phyloP scores from a whole-genome alignment of 2,113 vertebrate genomes.

The Microtus richardsoni region DNA sequence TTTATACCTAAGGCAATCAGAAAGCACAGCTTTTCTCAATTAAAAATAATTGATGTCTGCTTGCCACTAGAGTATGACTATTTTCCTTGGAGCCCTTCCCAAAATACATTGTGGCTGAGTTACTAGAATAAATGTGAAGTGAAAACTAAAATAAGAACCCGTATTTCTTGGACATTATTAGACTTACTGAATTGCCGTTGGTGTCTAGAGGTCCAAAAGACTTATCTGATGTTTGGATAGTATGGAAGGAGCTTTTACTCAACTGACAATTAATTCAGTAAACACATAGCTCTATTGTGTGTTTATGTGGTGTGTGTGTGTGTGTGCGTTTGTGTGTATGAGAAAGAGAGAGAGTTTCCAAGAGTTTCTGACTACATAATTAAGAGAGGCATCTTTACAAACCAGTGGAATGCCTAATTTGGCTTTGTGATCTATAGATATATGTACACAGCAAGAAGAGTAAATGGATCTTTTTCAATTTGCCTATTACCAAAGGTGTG shows the following conservation, averaged over 20 bases:
- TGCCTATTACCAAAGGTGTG: background rate
- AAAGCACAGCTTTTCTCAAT: background rate
- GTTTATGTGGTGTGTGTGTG: background rate
- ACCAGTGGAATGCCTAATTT: background rate
- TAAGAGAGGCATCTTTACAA: background rate
- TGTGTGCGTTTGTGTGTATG: background rate
- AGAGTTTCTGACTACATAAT: background rate
- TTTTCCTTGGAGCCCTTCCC: background rate
- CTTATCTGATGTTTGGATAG: background rate
- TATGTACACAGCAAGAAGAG: background rate
- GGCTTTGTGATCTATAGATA: background rate
- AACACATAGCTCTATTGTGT: background rate
- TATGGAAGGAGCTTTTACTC: background rate
- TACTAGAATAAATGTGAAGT: background rate
- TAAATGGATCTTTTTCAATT: background rate
- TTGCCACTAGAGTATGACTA: background rate
- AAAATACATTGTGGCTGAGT: background rate
- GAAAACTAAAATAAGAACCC: background rate
- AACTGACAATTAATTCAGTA: background rate
- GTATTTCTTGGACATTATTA: background rate
- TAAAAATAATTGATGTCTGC: background rate
- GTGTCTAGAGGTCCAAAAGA: background rate
- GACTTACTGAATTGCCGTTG: background rate
- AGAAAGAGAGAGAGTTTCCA: background rate
- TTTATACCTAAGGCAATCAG: background rate